These are phyloP conservation scores for Dermochelys coriacea DNA, from an alignment of 2,797 vertebrate genomes.

Conservation along the genomic window DNA sequence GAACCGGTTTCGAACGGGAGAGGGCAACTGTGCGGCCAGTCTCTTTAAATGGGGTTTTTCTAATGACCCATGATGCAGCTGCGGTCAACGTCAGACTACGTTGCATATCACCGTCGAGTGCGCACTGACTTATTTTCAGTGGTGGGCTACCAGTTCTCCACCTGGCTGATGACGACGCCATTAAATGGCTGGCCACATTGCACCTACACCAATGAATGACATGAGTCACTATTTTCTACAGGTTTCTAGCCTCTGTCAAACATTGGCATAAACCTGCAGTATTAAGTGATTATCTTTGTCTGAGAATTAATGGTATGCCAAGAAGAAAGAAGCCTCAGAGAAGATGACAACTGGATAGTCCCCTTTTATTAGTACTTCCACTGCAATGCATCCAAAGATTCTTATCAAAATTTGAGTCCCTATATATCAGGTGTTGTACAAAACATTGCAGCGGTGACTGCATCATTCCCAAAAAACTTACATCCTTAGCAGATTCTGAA, in stretches of 20 bases:
- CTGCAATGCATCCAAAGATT: neutral
- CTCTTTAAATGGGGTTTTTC: too few relatives aligned
- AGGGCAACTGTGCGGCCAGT: too few relatives aligned
- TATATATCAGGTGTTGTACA: neutral
- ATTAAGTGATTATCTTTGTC: neutral
- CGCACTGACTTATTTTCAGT: too few relatives aligned
- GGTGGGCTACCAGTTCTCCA: too few relatives aligned
- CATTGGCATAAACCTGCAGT: neutral
- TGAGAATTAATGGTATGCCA: neutral
- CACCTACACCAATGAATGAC: neutral
- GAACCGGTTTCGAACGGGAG: too few relatives aligned
- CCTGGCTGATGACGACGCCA: too few relatives aligned
- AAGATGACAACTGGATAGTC: neutral
- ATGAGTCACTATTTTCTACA: neutral
- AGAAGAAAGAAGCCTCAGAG: neutral
- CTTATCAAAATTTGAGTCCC: constrained; percentile 13
- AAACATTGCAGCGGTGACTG: neutral
- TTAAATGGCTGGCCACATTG: neutral
- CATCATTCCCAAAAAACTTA: neutral
- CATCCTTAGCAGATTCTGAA: neutral
- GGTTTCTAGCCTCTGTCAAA: neutral
- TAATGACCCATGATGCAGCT: too few relatives aligned
- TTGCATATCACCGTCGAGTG: too few relatives aligned
- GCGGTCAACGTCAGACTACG: too few relatives aligned
- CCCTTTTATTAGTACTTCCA: neutral